Evolutionary conservation across 2,888 invertebrate genomes (phyloP), one percentile per base, ranked within the genome.

Genomic region (Caenorhabditis becei): DNA sequence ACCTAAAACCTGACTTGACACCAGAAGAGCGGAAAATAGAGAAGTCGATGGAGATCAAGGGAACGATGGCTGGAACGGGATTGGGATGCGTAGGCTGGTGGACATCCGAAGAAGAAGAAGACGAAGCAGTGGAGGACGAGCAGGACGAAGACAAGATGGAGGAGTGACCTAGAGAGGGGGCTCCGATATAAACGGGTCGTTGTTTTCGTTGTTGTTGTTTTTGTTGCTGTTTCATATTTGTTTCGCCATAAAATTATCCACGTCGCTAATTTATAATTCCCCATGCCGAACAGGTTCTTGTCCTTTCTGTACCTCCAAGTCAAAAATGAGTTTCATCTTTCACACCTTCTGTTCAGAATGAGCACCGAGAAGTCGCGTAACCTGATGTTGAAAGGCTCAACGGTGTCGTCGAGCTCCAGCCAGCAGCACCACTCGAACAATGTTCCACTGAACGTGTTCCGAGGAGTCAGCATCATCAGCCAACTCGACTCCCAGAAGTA

Each of bases 11-110:
- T 5, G 86, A 86, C 5, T 51, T 84, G 44, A 82, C 65, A 8
- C 35, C 63, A n/a, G 85, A 83, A 59, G 82, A 82, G 41, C 47
- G 35, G 24, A 80, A 82, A 32, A 53, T 47, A 1, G 82, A 83
- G 66, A 82, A 83, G 58, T 85, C 85, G 10, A 86, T 82, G 81
- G 83, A 86, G 63, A 78, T 85, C 18, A 81, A 79, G 23, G 87
- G 86, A 26, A 82, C 88, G 3, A 89, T 89, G 88, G 82, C 86
- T 16, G 88, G 89, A 53, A 87, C 82, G 28, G 89, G 89, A 24
- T 80, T 89, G 10, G 89, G 89, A 35, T 89, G 89, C 66, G 53
- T 87, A 51, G 83, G 84, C 24, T 89, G 89, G 89, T 89, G 89
- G 89, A 63, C 77, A 3, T 20, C 61, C 8, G 79, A 67, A 26